Conservation (phyloP, 2,797 vertebrate genomes). For the Leucoraja ocellata region DNA sequence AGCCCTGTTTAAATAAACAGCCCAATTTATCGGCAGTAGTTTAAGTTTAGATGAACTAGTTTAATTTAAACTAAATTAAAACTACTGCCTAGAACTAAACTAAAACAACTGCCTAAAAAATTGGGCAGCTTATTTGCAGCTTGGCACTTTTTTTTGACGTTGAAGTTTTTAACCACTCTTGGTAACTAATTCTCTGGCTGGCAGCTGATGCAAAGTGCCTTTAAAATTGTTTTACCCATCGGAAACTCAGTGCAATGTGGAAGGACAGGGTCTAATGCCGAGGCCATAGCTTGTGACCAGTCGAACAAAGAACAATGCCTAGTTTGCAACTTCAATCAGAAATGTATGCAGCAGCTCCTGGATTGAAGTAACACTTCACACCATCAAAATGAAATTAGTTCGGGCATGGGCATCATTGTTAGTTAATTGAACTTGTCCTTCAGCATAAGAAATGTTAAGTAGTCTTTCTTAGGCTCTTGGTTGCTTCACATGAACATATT, state of each 20-base stretch:
- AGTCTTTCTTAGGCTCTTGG: neutral
- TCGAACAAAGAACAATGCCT: neutral
- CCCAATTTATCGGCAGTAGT: no score
- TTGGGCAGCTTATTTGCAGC: neutral
- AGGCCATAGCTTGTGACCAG: neutral
- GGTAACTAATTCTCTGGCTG: neutral
- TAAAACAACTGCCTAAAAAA: no score
- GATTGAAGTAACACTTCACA: neutral
- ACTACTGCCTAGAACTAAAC: no score
- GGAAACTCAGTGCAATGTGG: neutral
- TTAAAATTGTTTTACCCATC: neutral
- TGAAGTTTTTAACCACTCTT: neutral
- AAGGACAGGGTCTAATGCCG: neutral
- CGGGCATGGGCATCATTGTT: neutral
- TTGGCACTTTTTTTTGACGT: neutral
- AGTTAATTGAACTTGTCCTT: neutral
- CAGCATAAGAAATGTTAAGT: neutral
- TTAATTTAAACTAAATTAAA: no score
- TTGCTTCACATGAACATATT: neutral
- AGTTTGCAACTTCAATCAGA: conserved; percentile 4
- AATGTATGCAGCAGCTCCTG: neutral
- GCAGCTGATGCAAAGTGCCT: neutral
- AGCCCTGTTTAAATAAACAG: no score
- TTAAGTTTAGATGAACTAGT: no score
- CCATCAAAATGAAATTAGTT: neutral